Conservation (phyloP, 2,113 vertebrate species). For the Sinocyclocheilus anshuiensis region DNA sequence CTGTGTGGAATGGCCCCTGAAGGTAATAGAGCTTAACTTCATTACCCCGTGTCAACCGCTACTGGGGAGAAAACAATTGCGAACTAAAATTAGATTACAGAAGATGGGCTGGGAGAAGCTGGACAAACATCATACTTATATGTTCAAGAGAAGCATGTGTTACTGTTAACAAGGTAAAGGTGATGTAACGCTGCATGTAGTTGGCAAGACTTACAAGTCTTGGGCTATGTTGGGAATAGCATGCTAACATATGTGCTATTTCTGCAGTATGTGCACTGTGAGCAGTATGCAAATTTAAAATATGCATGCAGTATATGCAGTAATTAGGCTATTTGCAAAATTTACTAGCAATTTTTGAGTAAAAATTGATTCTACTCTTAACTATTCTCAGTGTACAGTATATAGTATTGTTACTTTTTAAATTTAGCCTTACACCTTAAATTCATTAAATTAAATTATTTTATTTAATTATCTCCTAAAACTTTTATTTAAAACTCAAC, state of each 20-base stretch:
- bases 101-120: conserved; percentile 29
- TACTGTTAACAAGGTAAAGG: conserved; percentile 27
- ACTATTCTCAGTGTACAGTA: too few relatives aligned
- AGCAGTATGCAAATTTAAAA: not conserved
- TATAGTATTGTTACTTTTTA: too few relatives aligned
- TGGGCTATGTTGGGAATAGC: not conserved
- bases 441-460: too few relatives aligned
- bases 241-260: not conserved
- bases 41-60: conserved; percentile 67
- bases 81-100: conserved; percentile 67
- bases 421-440: too few relatives aligned
- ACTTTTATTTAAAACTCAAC: not conserved
- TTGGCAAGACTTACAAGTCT: not conserved
- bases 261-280: not conserved
- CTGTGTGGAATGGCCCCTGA: conserved; percentile 35
- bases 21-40: conserved; percentile 66
- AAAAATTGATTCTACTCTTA: too few relatives aligned
- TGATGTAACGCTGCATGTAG: not conserved
- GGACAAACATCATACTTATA: conserved; percentile 43
- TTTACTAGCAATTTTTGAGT: too few relatives aligned
- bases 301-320: not conserved
- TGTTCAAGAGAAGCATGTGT: not conserved
- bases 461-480: not conserved
- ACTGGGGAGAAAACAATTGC: conserved; percentile 67
- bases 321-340: too few relatives aligned